Evolutionary conservation across 2,888 invertebrate genomes (phyloP).

Genomic region (Pardosa pseudoannulata): DNA sequence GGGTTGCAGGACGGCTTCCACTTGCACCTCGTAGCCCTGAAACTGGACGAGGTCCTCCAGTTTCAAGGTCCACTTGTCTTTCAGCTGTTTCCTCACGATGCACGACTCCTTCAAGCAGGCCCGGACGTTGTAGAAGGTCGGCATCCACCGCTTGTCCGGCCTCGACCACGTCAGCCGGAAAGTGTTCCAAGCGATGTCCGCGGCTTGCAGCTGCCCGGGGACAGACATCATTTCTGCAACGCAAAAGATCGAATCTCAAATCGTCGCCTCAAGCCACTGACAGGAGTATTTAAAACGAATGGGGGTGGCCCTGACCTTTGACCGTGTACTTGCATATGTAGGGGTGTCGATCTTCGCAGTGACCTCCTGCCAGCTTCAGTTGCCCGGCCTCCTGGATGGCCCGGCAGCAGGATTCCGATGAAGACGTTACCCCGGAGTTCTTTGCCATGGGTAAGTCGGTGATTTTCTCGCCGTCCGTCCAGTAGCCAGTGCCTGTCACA

Average conservation of each 20-base stretch:
- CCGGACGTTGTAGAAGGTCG: constrained; percentile 32
- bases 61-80: not conserved
- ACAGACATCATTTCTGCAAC: constrained; percentile 34
- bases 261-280: no score
- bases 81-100: not conserved
- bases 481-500: constrained; percentile 35
- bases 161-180: constrained; percentile 36
- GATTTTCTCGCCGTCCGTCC: constrained; percentile 60
- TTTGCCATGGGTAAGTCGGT: constrained; percentile 48
- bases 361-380: constrained; percentile 31
- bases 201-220: not conserved
- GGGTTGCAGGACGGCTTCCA: constrained; percentile 33
- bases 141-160: constrained; percentile 30
- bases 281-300: no score
- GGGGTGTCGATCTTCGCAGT: constrained; percentile 21
- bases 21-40: constrained; percentile 35
- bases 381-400: constrained; percentile 45
- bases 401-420: constrained; percentile 47
- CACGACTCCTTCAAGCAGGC: constrained; percentile 25
- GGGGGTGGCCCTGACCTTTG: constrained; percentile 32
- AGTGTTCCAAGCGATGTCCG: constrained; percentile 1
- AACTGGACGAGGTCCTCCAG: constrained; percentile 36
- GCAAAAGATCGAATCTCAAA: no score
- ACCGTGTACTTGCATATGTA: constrained; percentile 56
- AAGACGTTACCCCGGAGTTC: constrained; percentile 46